Base-by-base conservation (phyloP, 53 echinoderm and acorn worm species). In the Echinarachnius parma region DNA sequence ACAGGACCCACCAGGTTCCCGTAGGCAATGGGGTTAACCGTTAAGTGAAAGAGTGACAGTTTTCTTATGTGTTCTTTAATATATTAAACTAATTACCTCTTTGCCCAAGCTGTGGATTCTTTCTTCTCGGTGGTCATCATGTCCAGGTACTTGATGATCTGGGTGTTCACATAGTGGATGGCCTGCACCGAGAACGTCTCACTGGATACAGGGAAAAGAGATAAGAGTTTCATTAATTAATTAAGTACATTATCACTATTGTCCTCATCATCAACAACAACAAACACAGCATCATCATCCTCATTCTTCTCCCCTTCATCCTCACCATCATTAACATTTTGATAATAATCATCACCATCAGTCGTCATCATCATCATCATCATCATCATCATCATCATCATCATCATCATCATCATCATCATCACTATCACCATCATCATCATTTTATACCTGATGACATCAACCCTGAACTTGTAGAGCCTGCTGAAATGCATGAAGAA, bases 51-150 rank as follows among this genome's bases (percentile, higher is more conserved):
- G n/a, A n/a, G n/a, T n/a, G n/a, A n/a, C n/a, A n/a, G n/a, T n/a
- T n/a, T n/a, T n/a, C n/a, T n/a, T n/a, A n/a, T n/a, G n/a, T n/a
- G n/a, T n/a, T n/a, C n/a, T n/a, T n/a, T n/a, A n/a, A n/a, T n/a
- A n/a, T n/a, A n/a, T n/a, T n/a, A n/a, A n/a, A n/a, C n/a, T n/a
- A 63, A 29, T 76, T 55, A 95, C 96, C 96, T 84, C 34, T 81
- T 91, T 10, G 96, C 87, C 96, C 96, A 96, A 16, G 75, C 69
- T 31, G 67, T 45, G 7, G 84, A 75, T 76, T 96, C 96, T 21
- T 91, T 87, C 64, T 96, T 96, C 60, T 96, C 96, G 0, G 91
- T 88, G 4, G 87, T 81, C 88, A 96, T 75, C 96, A 96, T 96
- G 48, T 96, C 96, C 47, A 81, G 56, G 47, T 91, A 96, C 53